Evolutionary conservation across 2,888 invertebrate species (phyloP), one percentile per base, ranked within the genome.

Genomic region (Trypoxylon attenuatum): DNA sequence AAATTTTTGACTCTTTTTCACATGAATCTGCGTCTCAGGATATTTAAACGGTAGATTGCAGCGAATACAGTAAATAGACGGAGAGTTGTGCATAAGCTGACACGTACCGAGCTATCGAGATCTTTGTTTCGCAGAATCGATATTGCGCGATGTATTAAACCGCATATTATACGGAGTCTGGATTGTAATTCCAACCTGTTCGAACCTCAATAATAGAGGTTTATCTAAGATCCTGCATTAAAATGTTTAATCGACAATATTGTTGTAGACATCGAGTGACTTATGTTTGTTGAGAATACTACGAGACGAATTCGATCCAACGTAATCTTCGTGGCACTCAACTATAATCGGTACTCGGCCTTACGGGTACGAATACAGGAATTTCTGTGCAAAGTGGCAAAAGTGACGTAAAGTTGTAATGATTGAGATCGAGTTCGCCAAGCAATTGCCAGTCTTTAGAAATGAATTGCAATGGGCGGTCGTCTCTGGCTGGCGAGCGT

Each of bases 381-480:
- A 51, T 69, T 69, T 57, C 39, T 51, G 39, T 71, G 47, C 54
- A 60, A 54, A 64, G 60, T 68, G 62, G 57, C 58, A 58, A 63
- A 64, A 69, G 69, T 76, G 68, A 72, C 79, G 78, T 76, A 68
- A 70, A 77, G 65, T 75, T 79, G 82, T 79, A 68, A 83, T 83
- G 83, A 82, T 77, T 72, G 73, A 71, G 69, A 73, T 69, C 71
- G 72, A 70, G 68, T 71, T 76, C 54, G 69, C 47, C 29, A 55
- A 65, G 68, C 61, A 59, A 76, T 64, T 72, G 72, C 62, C 62
- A 69, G 66, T 75, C 69, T 75, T 77, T 69, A 77, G 84, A 81
- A 77, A 76, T 87, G 87, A 85, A 83, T 80, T 85, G 84, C 86
- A 85, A 85, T 86, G 86, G 84, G 75, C 80, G 77, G 57, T 69